Percentiles rank a stretch among this genome's conserved stretches.
These are phyloP conservation scores for Pyrgus malvae DNA, from an alignment of 2,888 invertebrate species.

Conservation along the genomic window DNA sequence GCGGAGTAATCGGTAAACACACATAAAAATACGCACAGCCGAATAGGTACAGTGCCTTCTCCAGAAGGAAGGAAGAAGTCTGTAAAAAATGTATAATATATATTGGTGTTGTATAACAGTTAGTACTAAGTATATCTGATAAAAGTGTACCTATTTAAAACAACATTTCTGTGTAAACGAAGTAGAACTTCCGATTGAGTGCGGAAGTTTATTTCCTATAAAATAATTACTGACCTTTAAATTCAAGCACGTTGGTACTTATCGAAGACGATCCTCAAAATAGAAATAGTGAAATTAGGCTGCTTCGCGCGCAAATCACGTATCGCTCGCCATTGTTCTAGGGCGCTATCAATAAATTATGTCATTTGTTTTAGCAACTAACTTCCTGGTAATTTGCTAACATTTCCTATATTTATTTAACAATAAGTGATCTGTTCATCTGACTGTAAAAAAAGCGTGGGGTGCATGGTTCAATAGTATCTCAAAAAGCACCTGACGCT, in stretches of 20 bases:
- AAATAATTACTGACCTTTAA: slow-evolving; percentile 18
- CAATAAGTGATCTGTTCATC: no score
- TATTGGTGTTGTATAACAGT: no score
- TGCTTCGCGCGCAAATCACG: slow-evolving; percentile 10
- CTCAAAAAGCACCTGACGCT: no score
- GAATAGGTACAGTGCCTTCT: no score
- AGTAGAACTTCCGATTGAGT: neutral
- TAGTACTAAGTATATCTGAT: neutral
- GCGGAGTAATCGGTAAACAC: no score
- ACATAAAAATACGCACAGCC: no score
- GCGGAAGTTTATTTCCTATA: slow-evolving; percentile 23
- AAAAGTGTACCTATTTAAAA: neutral
- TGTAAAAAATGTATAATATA: no score
- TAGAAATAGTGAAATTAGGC: slow-evolving; percentile 10
- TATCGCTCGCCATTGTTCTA: slow-evolving; percentile 12
- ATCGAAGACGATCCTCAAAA: slow-evolving; percentile 15
- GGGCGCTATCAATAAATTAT: neutral
- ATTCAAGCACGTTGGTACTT: neutral
- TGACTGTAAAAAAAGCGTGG: no score
- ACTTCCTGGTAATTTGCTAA: no score
- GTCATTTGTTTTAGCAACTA: neutral
- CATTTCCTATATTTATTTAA: no score
- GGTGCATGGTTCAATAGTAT: no score
- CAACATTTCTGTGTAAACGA: slow-evolving; percentile 7
- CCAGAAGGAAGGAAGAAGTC: no score